Percentiles rank a stretch among this genome's conserved stretches.
phyloP scores from a whole-genome alignment of 2,888 invertebrate species.

The Zele albiditarsus region DNA sequence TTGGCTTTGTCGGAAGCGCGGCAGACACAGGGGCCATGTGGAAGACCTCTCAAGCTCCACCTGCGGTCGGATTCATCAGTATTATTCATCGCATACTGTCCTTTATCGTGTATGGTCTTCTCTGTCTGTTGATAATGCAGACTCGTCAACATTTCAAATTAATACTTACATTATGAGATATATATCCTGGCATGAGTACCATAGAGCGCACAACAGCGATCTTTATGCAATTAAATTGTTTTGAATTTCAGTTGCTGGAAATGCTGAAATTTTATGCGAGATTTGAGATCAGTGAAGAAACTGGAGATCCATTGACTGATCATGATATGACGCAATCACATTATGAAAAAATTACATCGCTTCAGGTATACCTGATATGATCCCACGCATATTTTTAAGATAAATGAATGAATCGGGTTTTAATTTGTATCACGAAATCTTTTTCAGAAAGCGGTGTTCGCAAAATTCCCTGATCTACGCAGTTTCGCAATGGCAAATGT shows the following conservation, averaged over 20 bases:
- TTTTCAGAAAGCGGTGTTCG: conserved; percentile 91
- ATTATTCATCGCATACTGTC: background rate
- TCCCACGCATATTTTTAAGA: background rate
- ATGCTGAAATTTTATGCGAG: conserved; percentile 97
- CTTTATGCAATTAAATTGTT: background rate
- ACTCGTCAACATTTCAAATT: background rate
- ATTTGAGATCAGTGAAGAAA: conserved; percentile 98
- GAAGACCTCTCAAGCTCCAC: conserved; percentile 20
- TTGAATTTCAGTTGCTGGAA: conserved; percentile 84
- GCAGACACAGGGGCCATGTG: background rate
- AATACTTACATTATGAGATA: too few relatives aligned
- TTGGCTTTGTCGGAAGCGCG: background rate
- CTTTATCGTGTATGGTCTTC: background rate
- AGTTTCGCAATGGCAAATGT: conserved; percentile 95
- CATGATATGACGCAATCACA: conserved; percentile 95
- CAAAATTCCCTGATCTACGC: conserved; percentile 89
- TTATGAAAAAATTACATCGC: conserved; percentile 91
- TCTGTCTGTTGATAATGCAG: conserved; percentile 25
- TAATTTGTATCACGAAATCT: conserved; percentile 33
- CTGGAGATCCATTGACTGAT: conserved; percentile 94
- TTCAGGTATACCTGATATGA: conserved; percentile 78
- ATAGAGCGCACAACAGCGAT: background rate
- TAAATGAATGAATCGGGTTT: conserved; percentile 8
- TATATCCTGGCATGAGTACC: too few relatives aligned
- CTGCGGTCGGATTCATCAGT: conserved; percentile 16